Base-by-base conservation (phyloP, 1,140 invertebrate genomes). In the Diprion similis region DNA sequence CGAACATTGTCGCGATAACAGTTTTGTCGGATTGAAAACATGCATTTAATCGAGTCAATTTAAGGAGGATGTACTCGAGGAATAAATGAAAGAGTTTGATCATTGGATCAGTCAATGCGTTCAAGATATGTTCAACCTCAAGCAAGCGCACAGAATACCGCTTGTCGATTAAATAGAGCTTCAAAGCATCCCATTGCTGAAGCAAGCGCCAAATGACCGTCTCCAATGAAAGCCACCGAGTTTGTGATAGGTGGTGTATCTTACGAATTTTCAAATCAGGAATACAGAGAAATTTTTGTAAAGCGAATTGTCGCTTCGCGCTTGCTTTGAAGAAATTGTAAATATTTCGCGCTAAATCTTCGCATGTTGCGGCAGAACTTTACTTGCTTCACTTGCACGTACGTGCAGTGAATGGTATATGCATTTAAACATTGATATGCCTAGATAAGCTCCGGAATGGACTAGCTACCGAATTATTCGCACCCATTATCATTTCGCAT, bases 401-500 rank as follows among this genome's bases (percentile, higher is more conserved):
- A 78, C 37, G 65, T 76, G 69, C 8, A 76, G 47, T 10, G 75
- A 76, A 24, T 78, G 75, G 47, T 73, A 77, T n/a, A 77, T 19
- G 17, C 76, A 75, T 65, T 73, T 71, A 4, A 77, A 46, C 37
- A 77, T 66, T 13, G 19, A 66, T 13, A 74, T 74, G 10, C 72
- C 70, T 13, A 70, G 59, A 24, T 17, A 71, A 1, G 66, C 15
- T 15, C 15, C 46, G 47, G 9, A 78, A 46, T 68, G 82, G 59
- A 48, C 15, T 70, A 17, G 80, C 74, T 13, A 86, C 81, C 10
- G 82, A 86, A 71, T 86, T 86, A 46, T 78, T 47, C 10, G 48
- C 59, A 10, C 85, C 86, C 79, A 87, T 82, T 84, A 85, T 86
- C 1, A 75, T 77, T 73, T 82, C 84, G 24, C 80, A 81, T 0